Evolutionary conservation across 2,113 vertebrate species (phyloP), one percentile per base, ranked within the genome.

Genomic region (Eclectus roratus): DNA sequence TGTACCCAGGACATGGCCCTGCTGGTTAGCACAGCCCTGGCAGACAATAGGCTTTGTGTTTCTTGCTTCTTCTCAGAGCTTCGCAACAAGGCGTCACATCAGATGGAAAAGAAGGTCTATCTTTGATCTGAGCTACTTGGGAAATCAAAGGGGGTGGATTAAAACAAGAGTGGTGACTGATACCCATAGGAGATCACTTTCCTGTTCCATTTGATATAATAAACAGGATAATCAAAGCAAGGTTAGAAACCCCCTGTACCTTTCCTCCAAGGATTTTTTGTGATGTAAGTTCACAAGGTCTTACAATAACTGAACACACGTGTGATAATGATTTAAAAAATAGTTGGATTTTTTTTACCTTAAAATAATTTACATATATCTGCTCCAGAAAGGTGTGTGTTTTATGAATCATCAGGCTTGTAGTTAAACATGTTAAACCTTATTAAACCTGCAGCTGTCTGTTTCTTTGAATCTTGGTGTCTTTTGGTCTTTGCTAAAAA

Each of bases 141-240:
- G 68, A 97, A 98, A 98, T 98, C 96, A 98, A 98, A 98, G 89
- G 6, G 27, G 68, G 52, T 63, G 93, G 96, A 96, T 98, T 98
- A 95, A 98, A 98, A 98, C 92, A 94, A 97, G 96, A 96, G 94
- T 61, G 21, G 90, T 69, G 91, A 96, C 95, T 97, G 95, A 97
- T 97, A 98, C 97, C 95, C 9, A 56, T 85, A 91, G 97, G 96
- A 97, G 97, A 96, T 93, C 72, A 1, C 88, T 96, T 95, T 94
- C 84, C 93, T 92, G 80, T 95, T 96, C 93, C 85, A 91, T 97
- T 98, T 98, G 97, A 96, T 97, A 83, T 56, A 96, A 97, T 76
- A 97, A 98, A 93, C 88, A 79, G 77, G 90, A 97, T 96, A 97
- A 98, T 98, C 98, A 98, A 98, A 98, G 98, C 49, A 73, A 94